Percentiles rank a stretch among this genome's conserved stretches.
Conservation (phyloP, 2,797 vertebrate genomes). For the Hyperoplus immaculatus region DNA sequence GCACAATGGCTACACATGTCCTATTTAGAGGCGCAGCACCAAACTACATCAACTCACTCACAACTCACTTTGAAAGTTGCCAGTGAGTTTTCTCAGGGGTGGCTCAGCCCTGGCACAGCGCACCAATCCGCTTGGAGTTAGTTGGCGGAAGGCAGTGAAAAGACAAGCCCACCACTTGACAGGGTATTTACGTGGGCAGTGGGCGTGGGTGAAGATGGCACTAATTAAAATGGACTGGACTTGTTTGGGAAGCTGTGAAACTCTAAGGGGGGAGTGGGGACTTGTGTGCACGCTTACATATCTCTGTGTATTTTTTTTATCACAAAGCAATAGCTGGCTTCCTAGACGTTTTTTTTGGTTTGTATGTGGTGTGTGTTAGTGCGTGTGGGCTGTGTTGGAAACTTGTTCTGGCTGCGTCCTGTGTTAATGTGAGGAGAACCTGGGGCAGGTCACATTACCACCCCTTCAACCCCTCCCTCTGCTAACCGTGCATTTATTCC, state of each 20-base stretch:
- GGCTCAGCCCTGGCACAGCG: constrained; percentile 62
- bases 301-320: constrained; percentile 47
- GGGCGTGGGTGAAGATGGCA: constrained; percentile 84
- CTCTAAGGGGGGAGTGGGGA: constrained; percentile 67
- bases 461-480: constrained; percentile 48
- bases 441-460: constrained; percentile 87
- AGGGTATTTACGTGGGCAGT: constrained; percentile 83
- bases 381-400: constrained; percentile 83
- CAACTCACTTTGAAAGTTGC: constrained; percentile 77
- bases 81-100: constrained; percentile 81
- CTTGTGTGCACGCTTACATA: constrained; percentile 24
- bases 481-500: constrained; percentile 81
- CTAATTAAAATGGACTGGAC: constrained; percentile 86
- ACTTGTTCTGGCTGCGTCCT: constrained; percentile 81
- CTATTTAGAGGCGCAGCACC: constrained; percentile 69
- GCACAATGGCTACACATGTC: constrained; percentile 71
- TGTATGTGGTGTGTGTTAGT: constrained; percentile 29
- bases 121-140: constrained; percentile 77
- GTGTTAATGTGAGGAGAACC: constrained; percentile 89
- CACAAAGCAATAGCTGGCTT: constrained; percentile 61
- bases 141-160: constrained; percentile 75
- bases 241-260: constrained; percentile 91
- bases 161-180: constrained; percentile 80
- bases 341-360: constrained; percentile 32
- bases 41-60: constrained; percentile 68